phyloP scores from a whole-genome alignment of 2,888 invertebrate species.

The Clunio marinus region DNA sequence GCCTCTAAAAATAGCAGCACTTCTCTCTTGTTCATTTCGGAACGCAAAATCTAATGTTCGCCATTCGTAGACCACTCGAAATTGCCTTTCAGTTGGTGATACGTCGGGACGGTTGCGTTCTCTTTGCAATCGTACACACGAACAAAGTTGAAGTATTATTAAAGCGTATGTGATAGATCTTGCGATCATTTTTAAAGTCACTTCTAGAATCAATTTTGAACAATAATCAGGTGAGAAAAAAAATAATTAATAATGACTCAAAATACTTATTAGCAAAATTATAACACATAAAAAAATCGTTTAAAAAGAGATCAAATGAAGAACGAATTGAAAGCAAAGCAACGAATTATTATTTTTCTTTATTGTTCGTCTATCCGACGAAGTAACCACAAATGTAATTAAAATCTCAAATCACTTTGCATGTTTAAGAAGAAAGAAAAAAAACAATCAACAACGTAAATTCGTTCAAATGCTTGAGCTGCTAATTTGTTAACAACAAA shows the following conservation, averaged over 20 bases:
- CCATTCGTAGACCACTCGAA: conserved; percentile 70
- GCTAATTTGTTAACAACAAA: background rate
- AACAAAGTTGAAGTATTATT: background rate
- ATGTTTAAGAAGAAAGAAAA: background rate
- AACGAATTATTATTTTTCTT: too few relatives aligned
- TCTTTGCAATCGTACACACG: conserved; percentile 18
- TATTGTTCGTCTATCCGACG: too few relatives aligned
- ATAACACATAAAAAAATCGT: too few relatives aligned
- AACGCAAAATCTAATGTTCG: conserved; percentile 65
- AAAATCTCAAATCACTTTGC: too few relatives aligned
- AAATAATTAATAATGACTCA: background rate
- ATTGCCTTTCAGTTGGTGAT: conserved; percentile 51
- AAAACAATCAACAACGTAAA: background rate
- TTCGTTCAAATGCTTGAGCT: background rate
- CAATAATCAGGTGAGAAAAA: background rate
- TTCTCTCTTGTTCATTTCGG: conserved; percentile 57
- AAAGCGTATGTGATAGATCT: background rate
- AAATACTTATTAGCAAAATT: too few relatives aligned
- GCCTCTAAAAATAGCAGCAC: conserved; percentile 55
- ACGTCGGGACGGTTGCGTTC: conserved; percentile 40
- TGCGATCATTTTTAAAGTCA: background rate
- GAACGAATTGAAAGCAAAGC: too few relatives aligned
- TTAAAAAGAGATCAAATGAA: too few relatives aligned
- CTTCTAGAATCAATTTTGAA: too few relatives aligned
- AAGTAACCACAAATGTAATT: too few relatives aligned